These are phyloP conservation scores for Eupithecia inturbata DNA, from an alignment of 2,888 invertebrate genomes.

Conservation along the genomic window DNA sequence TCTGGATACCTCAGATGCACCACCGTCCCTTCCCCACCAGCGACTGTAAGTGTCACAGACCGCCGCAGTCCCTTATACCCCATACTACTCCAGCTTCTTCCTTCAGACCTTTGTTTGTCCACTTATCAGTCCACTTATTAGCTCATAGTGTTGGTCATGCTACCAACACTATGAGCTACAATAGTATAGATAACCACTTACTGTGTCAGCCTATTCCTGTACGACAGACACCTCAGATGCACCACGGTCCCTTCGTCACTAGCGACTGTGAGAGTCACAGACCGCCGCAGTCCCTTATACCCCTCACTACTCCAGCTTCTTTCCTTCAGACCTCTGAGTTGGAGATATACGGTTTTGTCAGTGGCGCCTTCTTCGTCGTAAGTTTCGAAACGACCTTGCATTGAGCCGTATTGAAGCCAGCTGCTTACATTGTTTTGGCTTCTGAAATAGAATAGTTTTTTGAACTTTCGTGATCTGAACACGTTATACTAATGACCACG, in stretches of 20 bases:
- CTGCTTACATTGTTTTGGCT: conserved; percentile 72
- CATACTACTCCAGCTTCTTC: conserved; percentile 70
- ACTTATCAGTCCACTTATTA: too few relatives aligned
- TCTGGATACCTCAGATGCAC: conserved; percentile 80
- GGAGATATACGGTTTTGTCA: conserved; percentile 66
- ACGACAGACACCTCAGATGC: conserved; percentile 80
- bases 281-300: conserved; percentile 58
- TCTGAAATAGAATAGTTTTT: conserved; percentile 52
- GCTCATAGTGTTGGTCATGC: too few relatives aligned
- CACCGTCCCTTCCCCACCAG: conserved; percentile 82
- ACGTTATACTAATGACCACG: too few relatives aligned
- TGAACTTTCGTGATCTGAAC: not conserved
- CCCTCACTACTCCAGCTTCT: conserved; percentile 68
- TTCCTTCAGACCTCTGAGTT: conserved; percentile 80
- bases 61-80: conserved; percentile 60
- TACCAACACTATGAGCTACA: not conserved
- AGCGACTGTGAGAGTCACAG: conserved; percentile 65
- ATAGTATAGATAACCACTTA: conserved; percentile 63
- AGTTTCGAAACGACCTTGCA: conserved; percentile 83
- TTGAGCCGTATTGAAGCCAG: conserved; percentile 86
- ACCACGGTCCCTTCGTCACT: conserved; percentile 84
- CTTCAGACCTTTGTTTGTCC: conserved; percentile 75
- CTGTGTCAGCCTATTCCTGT: conserved; percentile 81
- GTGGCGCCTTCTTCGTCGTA: conserved; percentile 67
- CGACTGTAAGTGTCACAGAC: conserved; percentile 64